Evolutionary conservation across 2,113 vertebrate genomes (phyloP), one percentile per base, ranked within the genome.

Genomic region (Lota lota): DNA sequence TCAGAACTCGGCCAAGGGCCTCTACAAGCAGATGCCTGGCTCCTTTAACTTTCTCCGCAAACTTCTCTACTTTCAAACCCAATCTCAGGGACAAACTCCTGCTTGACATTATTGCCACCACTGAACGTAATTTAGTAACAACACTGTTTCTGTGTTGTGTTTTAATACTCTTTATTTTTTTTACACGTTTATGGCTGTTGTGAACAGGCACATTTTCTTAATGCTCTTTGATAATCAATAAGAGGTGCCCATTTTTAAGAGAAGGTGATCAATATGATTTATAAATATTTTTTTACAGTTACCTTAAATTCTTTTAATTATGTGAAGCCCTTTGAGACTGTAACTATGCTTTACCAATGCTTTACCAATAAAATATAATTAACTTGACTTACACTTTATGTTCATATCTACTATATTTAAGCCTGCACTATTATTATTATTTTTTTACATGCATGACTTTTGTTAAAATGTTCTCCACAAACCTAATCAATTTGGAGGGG

Each of bases 21-120:
- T 58, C 61, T 97, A 90, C 88, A 99, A 98, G 76, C 97, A 99
- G 89, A 98, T 97, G 51, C 95, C 97, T 0, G 95, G 95, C 28
- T 95, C 89, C 18, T 96, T 98, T 82, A 97, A 96, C 77, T 98
- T 95, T 66, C 95, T 99, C 22, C 95, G 96, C 54, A 99, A 97
- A 74, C 92, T 72, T 20, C 86, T 98, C 72, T 94, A 93, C 83
- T 99, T 99, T 64, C 33, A 61, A 67, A 36, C 63, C 72, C 82
- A 0, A 85, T 2, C 33, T 1, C 69, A 75, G 24, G 4, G 0
- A 36, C 50, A 33, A 40, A 63, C 15, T 63, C 59, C 16, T 51
- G 1, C 19, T 21, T 22, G 15, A 33, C 12, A 17, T 18, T 33
- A 47, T 3, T 59, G n/a, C 22, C 12, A 47, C 40, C 14, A 63